Conservation (phyloP, 2,888 invertebrate species). For the Furcula furcula region DNA sequence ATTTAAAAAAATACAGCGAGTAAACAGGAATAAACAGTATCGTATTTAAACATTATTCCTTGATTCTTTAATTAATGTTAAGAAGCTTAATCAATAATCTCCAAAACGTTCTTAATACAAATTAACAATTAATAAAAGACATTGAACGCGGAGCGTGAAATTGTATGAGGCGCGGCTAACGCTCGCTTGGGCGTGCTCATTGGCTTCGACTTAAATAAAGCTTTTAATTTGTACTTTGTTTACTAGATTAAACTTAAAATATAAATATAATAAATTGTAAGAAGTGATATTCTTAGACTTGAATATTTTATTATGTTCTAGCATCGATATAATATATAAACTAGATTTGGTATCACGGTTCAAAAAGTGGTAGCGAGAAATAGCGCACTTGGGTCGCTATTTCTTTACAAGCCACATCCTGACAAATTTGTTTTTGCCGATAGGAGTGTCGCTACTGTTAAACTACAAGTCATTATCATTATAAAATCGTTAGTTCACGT, state of each 20-base stretch:
- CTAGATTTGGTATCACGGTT: too few species aligned
- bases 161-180: slow-evolving; percentile 47
- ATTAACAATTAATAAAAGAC: slow-evolving; percentile 58
- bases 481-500: too few species aligned
- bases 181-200: slow-evolving; percentile 42
- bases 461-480: too few species aligned
- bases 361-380: too few species aligned
- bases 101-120: slow-evolving; percentile 44
- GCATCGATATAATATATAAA: too few species aligned
- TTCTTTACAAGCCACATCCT: too few species aligned
- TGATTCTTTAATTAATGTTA: slow-evolving; percentile 4
- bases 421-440: too few species aligned
- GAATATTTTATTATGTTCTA: too few species aligned
- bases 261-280: background rate
- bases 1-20: too few species aligned
- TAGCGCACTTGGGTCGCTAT: too few species aligned
- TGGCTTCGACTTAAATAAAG: slow-evolving; percentile 41
- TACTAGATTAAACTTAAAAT: slow-evolving; percentile 22
- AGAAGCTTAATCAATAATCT: slow-evolving; percentile 26
- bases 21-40: background rate
- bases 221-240: slow-evolving; percentile 17
- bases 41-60: slow-evolving; percentile 1
- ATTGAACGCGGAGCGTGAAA: slow-evolving; percentile 45
- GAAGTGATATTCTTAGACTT: too few species aligned
- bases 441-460: too few species aligned